Base-by-base conservation (phyloP, 2,888 invertebrate genomes). In the Rosalia funebris region DNA sequence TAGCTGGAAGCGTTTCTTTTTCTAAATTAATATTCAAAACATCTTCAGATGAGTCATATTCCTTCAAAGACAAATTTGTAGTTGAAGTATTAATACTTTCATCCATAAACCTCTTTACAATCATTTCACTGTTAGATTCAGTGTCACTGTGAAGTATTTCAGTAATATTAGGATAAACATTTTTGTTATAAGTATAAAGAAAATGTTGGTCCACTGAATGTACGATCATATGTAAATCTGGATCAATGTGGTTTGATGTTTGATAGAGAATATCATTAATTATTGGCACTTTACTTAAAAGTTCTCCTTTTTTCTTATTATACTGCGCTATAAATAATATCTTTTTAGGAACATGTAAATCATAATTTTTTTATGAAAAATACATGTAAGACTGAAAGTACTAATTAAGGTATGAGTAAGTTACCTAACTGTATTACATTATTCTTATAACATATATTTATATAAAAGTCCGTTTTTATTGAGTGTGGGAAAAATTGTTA, bases 231-330 rank as follows among this genome's bases (percentile, higher is more conserved):
- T 66, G 58, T 15, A 69, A 62, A 19, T 57, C 53, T n/a, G 66
- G 66, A 46, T 68, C 68, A 2, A 63, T 60, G 46, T 65, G 60
- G 42, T 68, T 67, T 10, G 57, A 16, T 16, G 53, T 59, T 39
- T 54, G 52, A 10, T 47, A 17, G 10, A 66, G 57, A 31, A 66
- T 64, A 31, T 66, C 60, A 25, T 52, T 55, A 12, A 66, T 45
- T 7, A 66, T 57, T 37, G 54, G 56, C 1, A 60, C 47, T 41
- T 57, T 57, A 15, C 55, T 57, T 14, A 45, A 53, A 15, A 36
- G 25, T 5, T 25, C 25, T 25, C 17, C 19, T 12, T 16, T 4
- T 44, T 55, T 47, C 20, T 12, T 52, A 11, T 53, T 17, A 36
- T 59, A 45, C 12, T 54, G 44, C 4, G 62, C 65, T 65, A n/a